A percentile compares a stretch with the other conserved stretches of the same genome.
Evolutionary conservation across 2,113 vertebrate species (phyloP).

Genomic region (Saguinus imperator): DNA sequence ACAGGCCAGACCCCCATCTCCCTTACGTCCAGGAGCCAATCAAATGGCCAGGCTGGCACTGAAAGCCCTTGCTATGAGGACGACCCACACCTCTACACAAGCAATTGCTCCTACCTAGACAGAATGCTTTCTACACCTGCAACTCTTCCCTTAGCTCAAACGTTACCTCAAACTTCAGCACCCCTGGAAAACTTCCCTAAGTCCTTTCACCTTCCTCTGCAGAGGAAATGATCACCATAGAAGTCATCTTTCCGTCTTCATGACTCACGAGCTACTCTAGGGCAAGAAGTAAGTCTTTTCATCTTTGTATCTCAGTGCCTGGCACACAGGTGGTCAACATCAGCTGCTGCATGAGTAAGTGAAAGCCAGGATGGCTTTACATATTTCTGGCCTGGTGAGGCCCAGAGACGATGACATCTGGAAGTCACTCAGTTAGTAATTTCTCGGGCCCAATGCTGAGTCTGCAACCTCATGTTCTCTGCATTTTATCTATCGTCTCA

Average conservation of each 20-base stretch:
- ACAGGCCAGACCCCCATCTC: neutral
- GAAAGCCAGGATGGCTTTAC: neutral
- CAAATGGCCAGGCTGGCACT: neutral
- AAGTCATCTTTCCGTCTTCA: neutral
- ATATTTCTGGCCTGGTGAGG: neutral
- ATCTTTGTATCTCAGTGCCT: neutral
- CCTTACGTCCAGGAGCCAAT: neutral
- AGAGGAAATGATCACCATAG: neutral
- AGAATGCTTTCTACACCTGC: neutral
- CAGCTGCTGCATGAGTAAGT: neutral
- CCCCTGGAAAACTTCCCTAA: neutral
- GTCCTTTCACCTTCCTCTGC: neutral
- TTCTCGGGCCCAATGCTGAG: neutral
- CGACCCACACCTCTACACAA: neutral
- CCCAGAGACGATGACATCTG: neutral
- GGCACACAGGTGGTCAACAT: neutral
- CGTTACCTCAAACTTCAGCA: neutral
- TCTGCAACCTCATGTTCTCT: neutral
- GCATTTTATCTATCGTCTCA: neutral
- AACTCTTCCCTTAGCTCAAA: neutral
- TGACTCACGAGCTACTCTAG: fast-evolving
- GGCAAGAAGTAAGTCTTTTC: neutral
- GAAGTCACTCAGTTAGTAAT: neutral
- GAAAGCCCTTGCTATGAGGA: neutral
- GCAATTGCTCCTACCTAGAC: neutral